Base-by-base conservation (phyloP, 1,140 invertebrate species). In the Tyrophagus putrescentiae region DNA sequence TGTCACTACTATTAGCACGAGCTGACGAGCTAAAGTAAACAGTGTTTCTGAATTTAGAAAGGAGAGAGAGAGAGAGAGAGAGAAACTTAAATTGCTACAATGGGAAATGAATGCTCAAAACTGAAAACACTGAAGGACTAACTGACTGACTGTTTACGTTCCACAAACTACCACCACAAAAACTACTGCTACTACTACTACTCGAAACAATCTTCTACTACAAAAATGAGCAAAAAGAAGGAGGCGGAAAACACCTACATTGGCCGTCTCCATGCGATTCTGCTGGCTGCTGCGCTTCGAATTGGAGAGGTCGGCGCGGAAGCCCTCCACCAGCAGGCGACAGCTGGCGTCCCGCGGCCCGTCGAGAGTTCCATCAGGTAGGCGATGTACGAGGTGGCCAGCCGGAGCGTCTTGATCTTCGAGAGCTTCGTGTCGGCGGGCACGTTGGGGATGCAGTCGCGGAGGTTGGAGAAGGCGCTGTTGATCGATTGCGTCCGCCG, bases 371-470 rank as follows among this genome's bases (percentile, higher is more conserved):
- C 71, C 75, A 76, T 77, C 18, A 77, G 67, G 65, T 75, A 75
- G 3, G 70, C 68, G 42, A 77, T 77, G 64, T 77, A 78, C 58
- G 69, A 72, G 9, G 74, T 77, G 7, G 76, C 76, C 58, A 78
- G 66, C 34, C 73, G 65, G 32, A 77, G 65, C 9, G 76, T 77
- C 66, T 77, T 77, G 29, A 77, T 77, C 67, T 77, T 77, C 33
- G 76, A 78, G 45, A 94, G 72, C 73, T 96, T 96, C 0, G 91
- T 96, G 69, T 96, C 92, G 0, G 85, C 81, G 0, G 91, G 91
- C 5, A 96, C 90, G 68, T 95, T 94, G 0, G 93, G 93, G 66
- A 97, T 96, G 70, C 88, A 87, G 60, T 92, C 88, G 3, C 92
- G 73, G 0, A 96, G 75, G 68, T 89, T 84, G 0, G 87, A 82